A percentile compares a stretch with the other conserved stretches of the same genome.
Conservation (phyloP, 2,888 invertebrate species). For the Apoderus coryli region DNA sequence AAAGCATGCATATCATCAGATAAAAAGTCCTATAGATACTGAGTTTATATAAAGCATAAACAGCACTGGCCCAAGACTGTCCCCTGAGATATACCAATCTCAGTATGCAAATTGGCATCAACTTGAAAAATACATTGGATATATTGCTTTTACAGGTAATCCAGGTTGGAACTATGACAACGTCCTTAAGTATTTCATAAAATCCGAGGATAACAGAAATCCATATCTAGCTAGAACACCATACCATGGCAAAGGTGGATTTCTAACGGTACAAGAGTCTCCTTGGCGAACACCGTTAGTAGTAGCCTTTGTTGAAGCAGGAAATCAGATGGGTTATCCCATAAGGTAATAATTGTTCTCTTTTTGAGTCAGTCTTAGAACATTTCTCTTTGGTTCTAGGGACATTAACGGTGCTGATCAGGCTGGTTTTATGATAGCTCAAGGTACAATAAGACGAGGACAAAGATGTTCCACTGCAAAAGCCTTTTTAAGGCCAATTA, state of each 20-base stretch:
- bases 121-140: too few species aligned
- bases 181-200: constrained; percentile 76
- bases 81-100: too few species aligned
- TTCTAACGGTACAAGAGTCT: constrained; percentile 61
- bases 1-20: too few species aligned
- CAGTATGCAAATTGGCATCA: too few species aligned
- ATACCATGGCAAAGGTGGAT: constrained; percentile 61
- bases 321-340: constrained; percentile 68
- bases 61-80: too few species aligned
- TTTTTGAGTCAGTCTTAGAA: background rate
- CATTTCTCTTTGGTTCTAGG: constrained; percentile 25
- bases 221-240: constrained; percentile 58
- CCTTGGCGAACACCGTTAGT: constrained; percentile 74
- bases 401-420: constrained; percentile 71
- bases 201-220: constrained; percentile 78
- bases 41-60: too few species aligned
- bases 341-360: constrained; percentile 14
- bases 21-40: too few species aligned
- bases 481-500: constrained; percentile 68
- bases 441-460: constrained; percentile 70
- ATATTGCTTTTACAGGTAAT: too few species aligned
- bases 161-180: constrained; percentile 78
- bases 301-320: constrained; percentile 70
- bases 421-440: constrained; percentile 72
- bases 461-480: constrained; percentile 71